Evolutionary conservation across 2,888 invertebrate genomes (phyloP).

Genomic region (Thyatira batis): DNA sequence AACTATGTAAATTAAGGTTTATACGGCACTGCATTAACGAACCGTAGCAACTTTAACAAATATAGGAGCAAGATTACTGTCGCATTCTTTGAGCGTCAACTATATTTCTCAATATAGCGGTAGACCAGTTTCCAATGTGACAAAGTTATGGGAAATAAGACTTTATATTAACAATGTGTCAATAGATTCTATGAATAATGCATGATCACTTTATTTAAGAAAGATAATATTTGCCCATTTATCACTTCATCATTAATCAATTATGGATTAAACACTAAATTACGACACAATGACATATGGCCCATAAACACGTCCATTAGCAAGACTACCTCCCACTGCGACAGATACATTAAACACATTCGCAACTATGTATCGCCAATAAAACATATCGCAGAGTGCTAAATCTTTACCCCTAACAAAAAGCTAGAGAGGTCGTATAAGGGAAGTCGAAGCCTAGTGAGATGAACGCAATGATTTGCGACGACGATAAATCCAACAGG

Average conservation of each 20-base stretch:
- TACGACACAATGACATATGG: too few relatives aligned
- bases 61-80: constrained; percentile 12
- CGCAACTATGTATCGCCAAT: not conserved
- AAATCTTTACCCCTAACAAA: constrained; percentile 2
- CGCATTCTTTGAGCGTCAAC: constrained; percentile 9
- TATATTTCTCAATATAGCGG: constrained; percentile 5
- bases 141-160: not conserved
- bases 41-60: constrained; percentile 22
- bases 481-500: constrained; percentile 63
- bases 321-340: not conserved
- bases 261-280: not conserved
- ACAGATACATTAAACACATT: not conserved
- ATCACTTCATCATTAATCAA: not conserved
- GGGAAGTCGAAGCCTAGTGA: constrained; percentile 40
- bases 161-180: too few relatives aligned
- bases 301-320: not conserved
- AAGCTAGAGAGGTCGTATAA: constrained; percentile 17
- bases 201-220: too few relatives aligned
- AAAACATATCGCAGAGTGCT: not conserved
- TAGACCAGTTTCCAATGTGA: not conserved
- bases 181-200: too few relatives aligned
- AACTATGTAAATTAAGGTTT: constrained; percentile 33
- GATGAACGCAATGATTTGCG: constrained; percentile 72
- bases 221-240: too few relatives aligned
- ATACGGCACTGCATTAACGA: constrained; percentile 22